phyloP scores from a whole-genome alignment of 2,113 vertebrate genomes.

The Pterophyllum scalare region DNA sequence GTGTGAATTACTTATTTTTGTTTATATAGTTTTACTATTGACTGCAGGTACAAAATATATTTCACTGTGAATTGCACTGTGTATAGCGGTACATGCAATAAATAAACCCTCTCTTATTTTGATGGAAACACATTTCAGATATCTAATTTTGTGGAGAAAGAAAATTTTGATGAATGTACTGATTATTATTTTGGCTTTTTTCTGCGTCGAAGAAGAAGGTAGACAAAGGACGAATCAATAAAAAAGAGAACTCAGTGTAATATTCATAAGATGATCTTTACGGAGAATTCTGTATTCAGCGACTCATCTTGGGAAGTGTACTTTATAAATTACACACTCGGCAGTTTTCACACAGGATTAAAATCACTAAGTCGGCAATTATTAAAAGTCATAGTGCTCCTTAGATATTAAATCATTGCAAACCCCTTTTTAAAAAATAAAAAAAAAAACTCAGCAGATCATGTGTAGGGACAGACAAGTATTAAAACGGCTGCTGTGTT shows the following conservation, averaged over 20 bases:
- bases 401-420: background rate
- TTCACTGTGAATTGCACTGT: no score
- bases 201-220: background rate
- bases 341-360: constrained; percentile 1
- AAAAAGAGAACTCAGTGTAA: background rate
- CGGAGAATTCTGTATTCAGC: background rate
- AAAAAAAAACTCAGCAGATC: background rate
- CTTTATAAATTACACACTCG: constrained; percentile 29
- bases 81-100: no score
- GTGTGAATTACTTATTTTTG: no score
- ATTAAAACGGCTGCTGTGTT: constrained; percentile 21
- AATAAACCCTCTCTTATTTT: no score
- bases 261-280: background rate
- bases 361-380: constrained; percentile 19
- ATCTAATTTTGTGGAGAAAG: no score
- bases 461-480: background rate
- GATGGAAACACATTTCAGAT: no score
- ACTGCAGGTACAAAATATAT: no score
- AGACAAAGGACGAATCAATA: background rate
- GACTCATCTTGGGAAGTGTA: background rate
- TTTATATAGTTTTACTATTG: no score
- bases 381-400: background rate
- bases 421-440: no score
- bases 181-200: background rate
- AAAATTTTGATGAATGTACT: background rate